Conservation (phyloP, 2,888 invertebrate species). For the Xanthostigma xanthostigma region DNA sequence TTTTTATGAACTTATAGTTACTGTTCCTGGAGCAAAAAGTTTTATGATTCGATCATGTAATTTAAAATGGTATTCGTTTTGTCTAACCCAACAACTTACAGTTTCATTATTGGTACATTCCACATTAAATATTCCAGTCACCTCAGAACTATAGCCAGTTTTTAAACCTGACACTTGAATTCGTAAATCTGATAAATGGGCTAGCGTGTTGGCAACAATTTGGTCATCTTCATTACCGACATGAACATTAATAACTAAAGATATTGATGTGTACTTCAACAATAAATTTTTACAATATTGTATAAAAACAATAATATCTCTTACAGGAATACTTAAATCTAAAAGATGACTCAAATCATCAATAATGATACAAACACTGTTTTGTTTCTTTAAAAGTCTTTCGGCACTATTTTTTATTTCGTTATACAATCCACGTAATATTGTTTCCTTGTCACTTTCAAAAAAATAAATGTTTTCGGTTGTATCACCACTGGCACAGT, state of each 20-base stretch:
- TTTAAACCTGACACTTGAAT: constrained; percentile 49
- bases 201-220: constrained; percentile 41
- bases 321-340: constrained; percentile 41
- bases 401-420: constrained; percentile 28
- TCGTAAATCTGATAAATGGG: constrained; percentile 45
- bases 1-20: constrained; percentile 1
- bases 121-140: constrained; percentile 51
- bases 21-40: constrained; percentile 49
- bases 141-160: constrained; percentile 57
- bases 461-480: constrained; percentile 5
- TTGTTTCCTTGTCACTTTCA: constrained; percentile 21
- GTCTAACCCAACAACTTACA: constrained; percentile 5
- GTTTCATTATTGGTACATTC: constrained; percentile 21
- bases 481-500: not conserved
- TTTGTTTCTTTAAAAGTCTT: constrained; percentile 24
- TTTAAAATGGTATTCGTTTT: constrained; percentile 44
- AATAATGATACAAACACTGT: constrained; percentile 41
- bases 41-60: constrained; percentile 60
- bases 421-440: constrained; percentile 28
- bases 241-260: constrained; percentile 42
- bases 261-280: constrained; percentile 19
- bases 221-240: constrained; percentile 39
- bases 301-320: constrained; percentile 35
- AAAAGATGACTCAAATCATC: constrained; percentile 60
- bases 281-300: constrained; percentile 30